Evolutionary conservation across 2,113 vertebrate genomes (phyloP), one percentile per base, ranked within the genome.

Genomic region (Ornithorhynchus anatinus): DNA sequence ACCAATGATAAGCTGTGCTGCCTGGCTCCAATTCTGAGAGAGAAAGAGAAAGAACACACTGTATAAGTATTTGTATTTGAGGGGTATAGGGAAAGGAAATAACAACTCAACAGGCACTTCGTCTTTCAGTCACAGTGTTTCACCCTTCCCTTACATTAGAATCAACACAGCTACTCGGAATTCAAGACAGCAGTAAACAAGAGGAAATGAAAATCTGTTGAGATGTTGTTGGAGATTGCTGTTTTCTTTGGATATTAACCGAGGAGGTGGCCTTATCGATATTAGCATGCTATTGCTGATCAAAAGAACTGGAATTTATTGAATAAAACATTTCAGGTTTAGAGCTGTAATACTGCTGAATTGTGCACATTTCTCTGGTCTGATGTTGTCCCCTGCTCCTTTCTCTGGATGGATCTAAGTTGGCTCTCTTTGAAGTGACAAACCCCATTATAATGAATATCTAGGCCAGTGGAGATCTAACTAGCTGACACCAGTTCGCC

Each of bases 61-160:
- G 2, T 16, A 13, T 38, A 14, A 51, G 45, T 8, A n/a, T 54
- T 38, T 66, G 51, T 56, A n/a, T 31, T 37, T 1, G 8, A 50
- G 42, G 62, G 5, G 29, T 70, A 39, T 22, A 54, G 42, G 85
- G 84, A 89, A 89, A 90, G 87, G 88, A 92, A 92, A 73, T 4
- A 0, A 33, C 59, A 87, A 69, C 53, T 1, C 62, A 61, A 82
- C 0, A 0, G 52, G 51, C 53, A n/a, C 65, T 40, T 77, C 0
- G 0, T 69, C 37, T 68, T 48, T 39, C 11, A 0, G 42, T 74
- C 84, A 87, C 79, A 72, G 71, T 50, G 66, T 57, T 86, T 88
- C 80, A 80, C 80, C 85, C 84, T 79, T 89, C 76, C 79, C 87
- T 87, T 40, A 82, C 63, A 75, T 66, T 2, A 11, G 43, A 47